These are phyloP conservation scores for Drosophila fulvimacula DNA, from an alignment of 2,888 invertebrate genomes.

Conservation along the genomic window DNA sequence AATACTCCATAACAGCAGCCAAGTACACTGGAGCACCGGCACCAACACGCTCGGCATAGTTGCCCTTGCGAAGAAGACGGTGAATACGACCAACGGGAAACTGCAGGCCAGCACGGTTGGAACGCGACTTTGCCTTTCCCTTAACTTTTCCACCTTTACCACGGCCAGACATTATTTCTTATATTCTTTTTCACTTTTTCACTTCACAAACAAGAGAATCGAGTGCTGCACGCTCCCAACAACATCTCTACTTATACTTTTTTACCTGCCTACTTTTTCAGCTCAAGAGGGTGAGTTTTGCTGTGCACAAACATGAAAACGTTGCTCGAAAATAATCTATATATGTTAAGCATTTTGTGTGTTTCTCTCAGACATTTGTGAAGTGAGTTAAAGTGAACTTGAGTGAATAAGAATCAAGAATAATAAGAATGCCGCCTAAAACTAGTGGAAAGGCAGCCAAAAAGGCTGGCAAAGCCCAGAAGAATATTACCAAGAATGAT, in stretches of 20 bases:
- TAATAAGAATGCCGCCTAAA: slow-evolving; percentile 76
- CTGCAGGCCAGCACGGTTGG: slow-evolving; percentile 86
- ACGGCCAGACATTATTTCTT: slow-evolving; percentile 84
- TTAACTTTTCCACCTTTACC: slow-evolving; percentile 83
- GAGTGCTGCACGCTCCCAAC: background rate
- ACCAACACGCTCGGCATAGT: slow-evolving; percentile 86
- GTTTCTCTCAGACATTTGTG: background rate
- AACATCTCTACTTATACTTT: slow-evolving; percentile 3
- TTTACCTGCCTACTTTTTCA: slow-evolving; percentile 16
- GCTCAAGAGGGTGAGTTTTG: background rate
- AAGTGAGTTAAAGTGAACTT: slow-evolving; percentile 24
- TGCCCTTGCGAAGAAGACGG: slow-evolving; percentile 87
- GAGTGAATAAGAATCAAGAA: background rate
- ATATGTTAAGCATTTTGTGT: background rate
- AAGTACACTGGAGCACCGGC: slow-evolving; percentile 86
- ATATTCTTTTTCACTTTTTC: slow-evolving; percentile 16
- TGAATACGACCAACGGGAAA: slow-evolving; percentile 87
- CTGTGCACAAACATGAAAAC: slow-evolving; percentile 21
- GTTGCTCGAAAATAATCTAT: slow-evolving; percentile 35
- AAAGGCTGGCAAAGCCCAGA: slow-evolving; percentile 87
- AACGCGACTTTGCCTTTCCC: slow-evolving; percentile 85
- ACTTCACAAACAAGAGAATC: slow-evolving; percentile 18
- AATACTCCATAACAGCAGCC: slow-evolving; percentile 87
- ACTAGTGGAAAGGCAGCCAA: slow-evolving; percentile 85
- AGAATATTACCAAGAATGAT: slow-evolving; percentile 86